Evolutionary conservation across 2,113 vertebrate species (phyloP), one percentile per base, ranked within the genome.

Genomic region (Mustela lutreola): DNA sequence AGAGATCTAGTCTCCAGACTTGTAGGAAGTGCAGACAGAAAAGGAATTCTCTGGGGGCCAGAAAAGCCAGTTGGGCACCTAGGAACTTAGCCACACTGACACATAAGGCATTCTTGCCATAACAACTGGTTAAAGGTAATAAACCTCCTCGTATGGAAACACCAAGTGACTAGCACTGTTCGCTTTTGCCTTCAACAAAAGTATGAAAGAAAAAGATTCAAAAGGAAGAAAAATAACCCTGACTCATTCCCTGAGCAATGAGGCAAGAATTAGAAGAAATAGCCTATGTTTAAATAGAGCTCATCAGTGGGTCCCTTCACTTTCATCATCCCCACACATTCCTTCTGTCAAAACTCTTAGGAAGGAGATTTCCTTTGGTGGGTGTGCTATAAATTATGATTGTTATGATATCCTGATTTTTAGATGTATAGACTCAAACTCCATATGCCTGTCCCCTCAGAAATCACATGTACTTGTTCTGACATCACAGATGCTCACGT

Each of bases 101-200:
- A 91, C 42, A 58, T 63, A 31, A 33, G n/a, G 76, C 90, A 93
- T 97, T 97, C 97, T 95, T 79, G 63, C 95, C 80, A 42, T 94
- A 96, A 97, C 97, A 94, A 97, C 92, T 90, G 80, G 92, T 95
- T 96, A 85, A 96, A 97, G 58, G 95, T 91, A 96, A 96, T 94
- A 97, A 98, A 83, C 42, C 26, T 33, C 90, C 83, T 84, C 71
- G 67, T 83, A 84, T 95, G 92, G 81, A 90, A 97, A 94, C 81
- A 91, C 56, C 84, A 98, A 95, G 88, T 94, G 95, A 97, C 85
- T 70, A 75, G 73, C 76, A 83, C 76, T 73, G 22, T 92, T 98
- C 71, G 0, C 83, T 89, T 97, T 97, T 89, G 28, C 95, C 97
- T 97, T 95, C 92, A 63, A 70, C 31, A 82, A 31, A 93, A 90